Evolutionary conservation across 2,797 vertebrate species (phyloP).

Genomic region (Crossoptilon crossoptilon): DNA sequence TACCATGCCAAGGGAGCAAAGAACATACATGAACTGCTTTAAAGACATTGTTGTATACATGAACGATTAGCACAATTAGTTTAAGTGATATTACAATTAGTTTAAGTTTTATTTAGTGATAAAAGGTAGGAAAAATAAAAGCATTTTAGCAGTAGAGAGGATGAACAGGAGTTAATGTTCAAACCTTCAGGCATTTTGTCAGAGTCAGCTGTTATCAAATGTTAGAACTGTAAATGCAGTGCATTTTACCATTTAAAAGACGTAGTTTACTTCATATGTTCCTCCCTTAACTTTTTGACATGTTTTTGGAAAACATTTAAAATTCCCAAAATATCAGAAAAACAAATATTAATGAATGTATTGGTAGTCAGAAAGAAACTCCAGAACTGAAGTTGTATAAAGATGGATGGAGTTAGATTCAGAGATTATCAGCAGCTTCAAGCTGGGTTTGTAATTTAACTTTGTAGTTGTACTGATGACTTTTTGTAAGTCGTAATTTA

Average conservation of each 20-base stretch:
- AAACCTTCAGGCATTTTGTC: background rate
- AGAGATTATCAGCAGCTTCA: background rate
- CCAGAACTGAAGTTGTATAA: background rate
- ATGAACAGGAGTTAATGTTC: background rate
- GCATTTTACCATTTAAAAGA: background rate
- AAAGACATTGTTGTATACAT: background rate
- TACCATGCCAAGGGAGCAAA: background rate
- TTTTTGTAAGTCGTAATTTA: background rate
- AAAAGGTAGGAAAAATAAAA: background rate
- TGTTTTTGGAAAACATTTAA: background rate
- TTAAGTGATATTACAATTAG: background rate
- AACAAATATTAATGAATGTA: background rate
- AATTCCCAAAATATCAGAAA: background rate
- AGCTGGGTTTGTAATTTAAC: background rate
- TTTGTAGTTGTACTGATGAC: background rate
- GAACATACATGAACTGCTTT: background rate
- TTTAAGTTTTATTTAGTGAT: background rate
- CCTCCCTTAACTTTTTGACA: background rate
- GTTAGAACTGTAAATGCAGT: background rate
- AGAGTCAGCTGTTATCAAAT: background rate
- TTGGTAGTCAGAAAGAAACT: background rate
- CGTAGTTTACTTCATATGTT: background rate
- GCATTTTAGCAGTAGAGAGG: background rate
- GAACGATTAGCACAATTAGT: background rate
- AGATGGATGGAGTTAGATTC: background rate